Evolutionary conservation across 2,797 vertebrate species (phyloP).

Genomic region (Poliocrania exsul): DNA sequence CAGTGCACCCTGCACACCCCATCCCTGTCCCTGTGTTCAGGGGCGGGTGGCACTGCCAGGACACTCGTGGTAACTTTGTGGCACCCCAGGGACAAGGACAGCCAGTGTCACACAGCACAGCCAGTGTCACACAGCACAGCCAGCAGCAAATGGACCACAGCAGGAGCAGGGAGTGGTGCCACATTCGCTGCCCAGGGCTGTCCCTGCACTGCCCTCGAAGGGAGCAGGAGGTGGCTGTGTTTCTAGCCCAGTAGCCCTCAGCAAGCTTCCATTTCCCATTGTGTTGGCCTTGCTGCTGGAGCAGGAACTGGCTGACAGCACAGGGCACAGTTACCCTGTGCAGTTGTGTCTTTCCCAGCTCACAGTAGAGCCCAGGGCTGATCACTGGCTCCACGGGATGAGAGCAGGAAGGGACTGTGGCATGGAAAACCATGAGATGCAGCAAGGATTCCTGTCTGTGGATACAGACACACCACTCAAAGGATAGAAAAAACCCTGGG

Average conservation of each 20-base stretch:
- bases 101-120: accelerated
- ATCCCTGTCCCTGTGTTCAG: accelerated
- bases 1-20: accelerated
- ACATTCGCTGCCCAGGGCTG: accelerated
- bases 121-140: accelerated
- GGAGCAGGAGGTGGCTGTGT: not conserved
- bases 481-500: not conserved
- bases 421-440: accelerated
- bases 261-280: not conserved
- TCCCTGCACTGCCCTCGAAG: accelerated
- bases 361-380: accelerated
- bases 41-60: not conserved
- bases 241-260: conserved; percentile 22
- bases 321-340: not conserved
- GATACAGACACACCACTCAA: not conserved
- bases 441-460: not conserved
- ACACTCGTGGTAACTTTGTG: not conserved
- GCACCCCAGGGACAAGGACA: not conserved
- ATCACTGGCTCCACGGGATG: accelerated
- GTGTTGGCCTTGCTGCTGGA: conserved; percentile 9
- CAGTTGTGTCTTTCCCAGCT: not conserved
- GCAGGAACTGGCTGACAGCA: not conserved
- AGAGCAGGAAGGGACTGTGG: not conserved
- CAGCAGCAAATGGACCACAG: not conserved
- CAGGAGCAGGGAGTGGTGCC: accelerated